Evolutionary conservation across 2,797 vertebrate genomes (phyloP).

Genomic region (Nothura maculosa): DNA sequence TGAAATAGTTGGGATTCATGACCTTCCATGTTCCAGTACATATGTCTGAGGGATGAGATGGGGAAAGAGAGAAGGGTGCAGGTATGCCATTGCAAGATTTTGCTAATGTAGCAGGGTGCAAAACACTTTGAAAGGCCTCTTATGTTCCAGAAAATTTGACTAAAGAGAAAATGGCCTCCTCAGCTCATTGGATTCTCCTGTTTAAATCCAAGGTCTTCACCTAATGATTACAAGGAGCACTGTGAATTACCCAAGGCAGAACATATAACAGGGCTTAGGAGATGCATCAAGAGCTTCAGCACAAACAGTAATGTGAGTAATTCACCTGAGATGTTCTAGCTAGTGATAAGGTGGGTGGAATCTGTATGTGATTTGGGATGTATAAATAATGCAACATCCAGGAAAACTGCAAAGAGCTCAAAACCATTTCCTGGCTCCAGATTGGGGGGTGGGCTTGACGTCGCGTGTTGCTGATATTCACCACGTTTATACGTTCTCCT

Average conservation of each 20-base stretch:
- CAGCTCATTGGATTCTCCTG: not conserved
- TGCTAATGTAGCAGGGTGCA: not conserved
- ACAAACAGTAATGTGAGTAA: conserved; percentile 53
- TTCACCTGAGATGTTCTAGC: not conserved
- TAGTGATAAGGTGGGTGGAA: not conserved
- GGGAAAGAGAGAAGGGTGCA: not conserved
- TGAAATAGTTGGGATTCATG: not conserved
- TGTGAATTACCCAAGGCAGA: conserved; percentile 39
- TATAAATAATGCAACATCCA: not conserved
- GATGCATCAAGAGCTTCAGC: conserved; percentile 33
- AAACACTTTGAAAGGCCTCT: not conserved
- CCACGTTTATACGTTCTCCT: rapidly evolving
- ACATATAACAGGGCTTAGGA: conserved; percentile 17
- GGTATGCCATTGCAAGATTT: not conserved
- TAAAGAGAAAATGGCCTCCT: not conserved
- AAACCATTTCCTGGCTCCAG: not conserved
- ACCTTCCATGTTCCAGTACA: not conserved
- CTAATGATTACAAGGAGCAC: not conserved
- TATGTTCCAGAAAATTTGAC: not conserved
- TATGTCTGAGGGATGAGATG: not conserved
- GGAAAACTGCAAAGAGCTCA: not conserved
- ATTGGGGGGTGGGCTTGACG: not conserved
- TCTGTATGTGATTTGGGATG: not conserved
- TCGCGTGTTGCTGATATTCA: not conserved
- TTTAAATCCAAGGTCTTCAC: not conserved